Conservation (phyloP, 2,797 vertebrate species). For the Falco rusticolus region DNA sequence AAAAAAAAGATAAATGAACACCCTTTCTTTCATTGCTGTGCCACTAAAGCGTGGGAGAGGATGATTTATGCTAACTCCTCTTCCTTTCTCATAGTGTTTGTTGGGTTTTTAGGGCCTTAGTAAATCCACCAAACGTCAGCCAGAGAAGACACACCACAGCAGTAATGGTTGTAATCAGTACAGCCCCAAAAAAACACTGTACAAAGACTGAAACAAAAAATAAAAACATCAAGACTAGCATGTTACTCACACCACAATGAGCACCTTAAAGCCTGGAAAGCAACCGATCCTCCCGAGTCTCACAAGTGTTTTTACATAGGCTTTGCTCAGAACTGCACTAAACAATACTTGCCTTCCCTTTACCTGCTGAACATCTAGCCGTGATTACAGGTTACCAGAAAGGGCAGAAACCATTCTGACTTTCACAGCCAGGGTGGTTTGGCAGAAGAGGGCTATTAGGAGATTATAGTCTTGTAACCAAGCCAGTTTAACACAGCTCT, state of each 20-base stretch:
- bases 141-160: not conserved
- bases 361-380: not conserved
- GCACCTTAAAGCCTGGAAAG: not conserved
- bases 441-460: not conserved
- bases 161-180: not conserved
- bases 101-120: not conserved
- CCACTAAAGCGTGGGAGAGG: not conserved
- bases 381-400: not conserved
- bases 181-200: not conserved
- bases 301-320: not conserved
- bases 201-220: not conserved
- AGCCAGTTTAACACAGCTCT: not conserved
- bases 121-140: not conserved
- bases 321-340: not conserved
- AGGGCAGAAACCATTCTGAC: not conserved
- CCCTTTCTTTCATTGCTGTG: not conserved
- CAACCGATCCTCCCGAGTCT: not conserved
- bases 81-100: not conserved
- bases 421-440: not conserved
- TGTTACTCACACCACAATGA: not conserved
- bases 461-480: not conserved
- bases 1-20: not conserved
- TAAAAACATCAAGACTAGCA: not conserved
- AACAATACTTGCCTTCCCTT: not conserved
- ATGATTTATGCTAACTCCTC: not conserved